Percentiles rank a stretch among this genome's conserved stretches.
These are phyloP conservation scores for Himalopsyche kuldschensis DNA, from an alignment of 2,888 invertebrate genomes.

Conservation along the genomic window DNA sequence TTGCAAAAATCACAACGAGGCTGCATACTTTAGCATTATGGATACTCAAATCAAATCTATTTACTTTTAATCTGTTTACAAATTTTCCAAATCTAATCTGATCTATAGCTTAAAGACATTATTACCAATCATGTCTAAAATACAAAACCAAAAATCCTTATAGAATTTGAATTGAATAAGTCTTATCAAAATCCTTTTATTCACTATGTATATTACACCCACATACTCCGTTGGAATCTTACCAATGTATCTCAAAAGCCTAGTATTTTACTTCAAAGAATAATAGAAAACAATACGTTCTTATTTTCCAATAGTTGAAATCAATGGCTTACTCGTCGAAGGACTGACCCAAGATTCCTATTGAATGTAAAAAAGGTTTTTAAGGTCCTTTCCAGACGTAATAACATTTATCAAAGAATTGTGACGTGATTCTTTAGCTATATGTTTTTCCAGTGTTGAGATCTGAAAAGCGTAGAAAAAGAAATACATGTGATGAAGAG, in stretches of 20 bases:
- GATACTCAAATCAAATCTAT: too few relatives aligned
- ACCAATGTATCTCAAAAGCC: neutral
- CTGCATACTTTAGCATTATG: too few relatives aligned
- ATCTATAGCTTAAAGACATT: too few relatives aligned
- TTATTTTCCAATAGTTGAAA: conserved; percentile 8
- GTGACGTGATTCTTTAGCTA: neutral
- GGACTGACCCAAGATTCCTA: neutral
- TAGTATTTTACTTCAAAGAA: neutral
- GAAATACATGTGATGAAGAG: neutral
- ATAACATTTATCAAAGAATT: conserved; percentile 22
- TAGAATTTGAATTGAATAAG: neutral
- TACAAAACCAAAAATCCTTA: neutral
- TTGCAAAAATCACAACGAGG: too few relatives aligned
- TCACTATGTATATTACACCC: neutral
- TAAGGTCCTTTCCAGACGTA: neutral
- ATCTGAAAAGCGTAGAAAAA: neutral
- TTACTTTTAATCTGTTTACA: too few relatives aligned
- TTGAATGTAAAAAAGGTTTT: conserved; percentile 7
- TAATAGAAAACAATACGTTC: conserved; percentile 10
- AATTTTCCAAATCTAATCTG: too few relatives aligned
- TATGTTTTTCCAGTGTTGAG: neutral
- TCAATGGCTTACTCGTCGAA: neutral
- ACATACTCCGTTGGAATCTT: neutral
- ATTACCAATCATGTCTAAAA: too few relatives aligned
- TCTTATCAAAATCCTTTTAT: neutral